Evolutionary conservation across 2,888 invertebrate species (phyloP), one percentile per base, ranked within the genome.

Genomic region (Monochamus alternatus): DNA sequence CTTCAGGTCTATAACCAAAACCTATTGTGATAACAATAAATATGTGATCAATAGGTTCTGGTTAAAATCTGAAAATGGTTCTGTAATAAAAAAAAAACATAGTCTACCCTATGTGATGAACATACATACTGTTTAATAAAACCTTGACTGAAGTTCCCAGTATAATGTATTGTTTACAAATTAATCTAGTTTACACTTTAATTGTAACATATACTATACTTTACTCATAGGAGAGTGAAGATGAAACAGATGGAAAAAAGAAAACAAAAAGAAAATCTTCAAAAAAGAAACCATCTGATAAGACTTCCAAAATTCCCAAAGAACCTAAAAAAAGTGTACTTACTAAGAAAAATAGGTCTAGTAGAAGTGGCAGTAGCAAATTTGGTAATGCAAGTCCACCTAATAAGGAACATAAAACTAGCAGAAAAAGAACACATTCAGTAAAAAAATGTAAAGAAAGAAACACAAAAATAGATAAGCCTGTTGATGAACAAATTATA

Each of bases 201-300:
- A 1, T 22, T 22, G 22, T 22, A 22, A 22, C 22, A 22, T 22
- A 22, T 22, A 22, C 22, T 38, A 38, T 38, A 38, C 38, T 38
- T 38, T 38, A 70, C 64, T 75, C 65, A 31, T 71, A 85, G 79
- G 87, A 87, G 74, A 87, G 85, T 47, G 88, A 88, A 59, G 88
- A 88, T 71, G 87, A 88, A 67, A 80, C 81, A 9, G 81, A 82
- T 47, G 80, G 80, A 52, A 85, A 85, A 77, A 82, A 83, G 70
- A 82, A 81, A 74, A 38, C 78, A 31, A 84, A 82, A 75, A 82
- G 79, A 79, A 83, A 78, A 64, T 71, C 75, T 55, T 14, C 81
- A 60, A 75, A 80, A 79, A 73, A 78, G 76, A 78, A 80, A 75
- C 74, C 75, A 30, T 32, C 65, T 14, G 67, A 75, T 47, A 69